Evolutionary conservation across 2,797 vertebrate species (phyloP), one percentile per base, ranked within the genome.

Genomic region (Rousettus madagascariensis): DNA sequence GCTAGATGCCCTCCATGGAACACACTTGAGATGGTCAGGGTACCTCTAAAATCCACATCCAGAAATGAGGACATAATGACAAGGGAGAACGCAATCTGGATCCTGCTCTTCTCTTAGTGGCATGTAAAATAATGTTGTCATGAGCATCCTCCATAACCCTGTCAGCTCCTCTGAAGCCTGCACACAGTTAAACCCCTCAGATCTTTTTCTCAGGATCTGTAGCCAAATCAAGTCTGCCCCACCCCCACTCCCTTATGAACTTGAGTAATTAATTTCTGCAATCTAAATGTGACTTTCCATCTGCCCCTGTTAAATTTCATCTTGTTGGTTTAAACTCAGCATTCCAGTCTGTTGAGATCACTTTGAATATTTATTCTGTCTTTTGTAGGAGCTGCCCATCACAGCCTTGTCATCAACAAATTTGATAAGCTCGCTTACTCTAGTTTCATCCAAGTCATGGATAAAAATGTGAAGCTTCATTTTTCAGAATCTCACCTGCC

Each of bases 281-380:
- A 92, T 97, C 95, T 97, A 96, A 97, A 96, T 95, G 94, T 15
- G 16, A 97, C 96, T 97, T 97, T 97, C 96, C 95, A 96, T 97
- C 95, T 97, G 94, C 96, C 93, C 95, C 72, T 97, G 94, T 80
- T 95, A 90, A 87, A 96, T 95, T 96, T 95, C 92, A 93, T 96
- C 61, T 90, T 93, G 93, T 95, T 90, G 93, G 93, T 92, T 93
- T 96, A 95, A 94, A 95, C 92, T 49, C 82, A 91, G 88, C 85
- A 95, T 96, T 97, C 77, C 82, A 95, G 92, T 87, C 93, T 96
- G 75, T 90, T 90, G 92, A 96, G 96, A 95, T 96, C 85, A 94
- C 95, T 95, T 89, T 95, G 92, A 95, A 90, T 93, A 96, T 95
- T 96, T 96, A 95, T 94, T 94, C 91, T 86, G 75, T 91, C 90